These are phyloP conservation scores for Tenthredo notha DNA, from an alignment of 2,888 invertebrate species.

Conservation along the genomic window DNA sequence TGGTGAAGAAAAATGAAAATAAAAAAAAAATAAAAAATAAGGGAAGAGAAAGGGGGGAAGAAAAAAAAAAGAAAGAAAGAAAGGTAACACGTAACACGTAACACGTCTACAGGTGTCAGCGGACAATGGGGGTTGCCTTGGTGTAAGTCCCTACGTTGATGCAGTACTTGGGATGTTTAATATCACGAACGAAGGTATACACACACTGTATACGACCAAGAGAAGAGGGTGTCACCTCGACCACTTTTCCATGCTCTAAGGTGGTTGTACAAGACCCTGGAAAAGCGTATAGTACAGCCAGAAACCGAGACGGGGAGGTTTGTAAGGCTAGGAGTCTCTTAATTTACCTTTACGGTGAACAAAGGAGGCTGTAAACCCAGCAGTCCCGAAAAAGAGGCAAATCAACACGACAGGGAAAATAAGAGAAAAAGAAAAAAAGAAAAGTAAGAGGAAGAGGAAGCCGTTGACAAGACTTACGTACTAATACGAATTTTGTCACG, in stretches of 20 bases:
- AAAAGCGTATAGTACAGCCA: neutral
- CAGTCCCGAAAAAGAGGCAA: neutral
- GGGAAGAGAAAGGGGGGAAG: neutral
- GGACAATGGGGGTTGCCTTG: constrained; percentile 69
- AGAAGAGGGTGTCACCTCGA: constrained; percentile 3
- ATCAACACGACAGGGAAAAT: neutral
- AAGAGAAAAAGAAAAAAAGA: neutral
- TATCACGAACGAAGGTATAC: neutral
- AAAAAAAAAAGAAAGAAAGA: neutral
- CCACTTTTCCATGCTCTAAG: constrained; percentile 3
- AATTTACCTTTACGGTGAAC: constrained; percentile 29
- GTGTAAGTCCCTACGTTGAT: neutral
- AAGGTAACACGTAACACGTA: neutral
- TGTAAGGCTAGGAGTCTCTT: constrained; percentile 11
- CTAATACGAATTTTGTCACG: too few relatives aligned
- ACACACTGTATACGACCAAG: neutral
- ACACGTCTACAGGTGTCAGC: constrained; percentile 76
- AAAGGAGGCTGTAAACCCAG: neutral
- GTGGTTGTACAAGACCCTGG: neutral
- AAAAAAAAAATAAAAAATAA: neutral
- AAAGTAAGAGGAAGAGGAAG: neutral
- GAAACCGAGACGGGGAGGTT: neutral
- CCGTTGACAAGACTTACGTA: neutral
- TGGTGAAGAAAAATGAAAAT: neutral
- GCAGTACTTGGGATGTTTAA: neutral